phyloP scores from a whole-genome alignment of 2,113 vertebrate species.

The Solea solea region DNA sequence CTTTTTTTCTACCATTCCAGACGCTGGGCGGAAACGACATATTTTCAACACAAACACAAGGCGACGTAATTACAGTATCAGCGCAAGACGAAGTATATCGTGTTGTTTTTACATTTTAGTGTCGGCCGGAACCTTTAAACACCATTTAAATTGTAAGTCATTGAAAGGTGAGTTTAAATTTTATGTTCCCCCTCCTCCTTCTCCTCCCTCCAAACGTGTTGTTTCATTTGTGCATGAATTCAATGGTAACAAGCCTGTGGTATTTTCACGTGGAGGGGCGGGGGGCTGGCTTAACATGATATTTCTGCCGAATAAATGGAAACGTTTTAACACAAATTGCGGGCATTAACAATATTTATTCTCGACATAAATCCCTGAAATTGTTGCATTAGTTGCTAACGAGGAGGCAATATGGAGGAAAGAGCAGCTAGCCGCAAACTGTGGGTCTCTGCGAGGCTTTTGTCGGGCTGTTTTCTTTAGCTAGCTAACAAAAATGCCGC shows the following conservation, averaged over 20 bases:
- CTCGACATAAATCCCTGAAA: neutral
- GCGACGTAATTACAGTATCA: neutral
- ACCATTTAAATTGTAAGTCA: slow-evolving; percentile 18
- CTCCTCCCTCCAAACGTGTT: slow-evolving; percentile 44
- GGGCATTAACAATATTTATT: neutral
- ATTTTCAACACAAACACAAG: slow-evolving; percentile 25
- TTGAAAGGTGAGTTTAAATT: slow-evolving; percentile 64
- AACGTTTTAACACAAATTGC: neutral
- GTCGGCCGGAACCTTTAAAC: slow-evolving; percentile 12
- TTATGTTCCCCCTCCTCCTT: slow-evolving; percentile 6
- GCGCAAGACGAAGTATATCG: neutral
- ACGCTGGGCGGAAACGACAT: slow-evolving; percentile 69
- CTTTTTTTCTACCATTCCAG: slow-evolving; percentile 27
- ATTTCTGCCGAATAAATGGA: no score
- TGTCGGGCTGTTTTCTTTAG: slow-evolving; percentile 30
- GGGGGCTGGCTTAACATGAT: neutral
- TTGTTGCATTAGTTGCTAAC: slow-evolving; percentile 2
- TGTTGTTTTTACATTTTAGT: slow-evolving; percentile 17
- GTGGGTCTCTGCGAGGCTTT: slow-evolving; percentile 28
- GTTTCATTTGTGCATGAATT: slow-evolving; percentile 44
- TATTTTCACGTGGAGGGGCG: neutral
- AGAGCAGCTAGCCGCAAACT: slow-evolving; percentile 21
- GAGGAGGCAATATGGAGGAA: slow-evolving; percentile 67
- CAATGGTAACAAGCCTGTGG: slow-evolving; percentile 15
- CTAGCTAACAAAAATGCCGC: neutral